phyloP scores from a whole-genome alignment of 2,113 vertebrate species.

The Merops nubicus region DNA sequence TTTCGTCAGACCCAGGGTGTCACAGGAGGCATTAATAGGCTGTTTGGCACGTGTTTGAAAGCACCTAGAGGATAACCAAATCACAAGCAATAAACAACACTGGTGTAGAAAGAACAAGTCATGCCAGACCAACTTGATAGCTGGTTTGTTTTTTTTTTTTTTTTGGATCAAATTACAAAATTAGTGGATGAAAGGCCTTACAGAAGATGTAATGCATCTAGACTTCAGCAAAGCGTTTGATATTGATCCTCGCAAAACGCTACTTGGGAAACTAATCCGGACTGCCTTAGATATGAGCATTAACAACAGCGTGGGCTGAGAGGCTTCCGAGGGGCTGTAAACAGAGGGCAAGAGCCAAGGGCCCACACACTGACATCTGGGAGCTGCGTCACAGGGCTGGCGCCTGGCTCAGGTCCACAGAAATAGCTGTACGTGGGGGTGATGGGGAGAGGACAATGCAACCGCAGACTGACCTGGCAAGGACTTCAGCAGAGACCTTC shows the following conservation, averaged over 20 bases:
- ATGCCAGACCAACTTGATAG: neutral
- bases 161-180: slow-evolving; percentile 17
- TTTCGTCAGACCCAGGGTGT: slow-evolving; percentile 28
- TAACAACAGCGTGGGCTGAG: neutral
- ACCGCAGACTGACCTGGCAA: rapidly evolving
- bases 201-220: neutral
- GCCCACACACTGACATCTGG: rapidly evolving
- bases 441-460: neutral
- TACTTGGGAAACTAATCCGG: slow-evolving; percentile 23
- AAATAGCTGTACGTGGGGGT: rapidly evolving
- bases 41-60: neutral
- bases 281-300: neutral
- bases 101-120: slow-evolving; percentile 4
- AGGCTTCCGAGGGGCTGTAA: neutral
- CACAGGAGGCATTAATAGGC: slow-evolving; percentile 46
- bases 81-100: slow-evolving; percentile 13
- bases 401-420: neutral
- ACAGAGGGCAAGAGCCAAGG: neutral
- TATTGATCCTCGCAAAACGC: slow-evolving; percentile 40
- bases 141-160: neutral
- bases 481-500: neutral
- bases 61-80: neutral
- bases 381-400: neutral
- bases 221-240: slow-evolving; percentile 13
- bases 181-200: slow-evolving; percentile 34